phyloP scores from a whole-genome alignment of 2,113 vertebrate genomes.

The Channa argus region DNA sequence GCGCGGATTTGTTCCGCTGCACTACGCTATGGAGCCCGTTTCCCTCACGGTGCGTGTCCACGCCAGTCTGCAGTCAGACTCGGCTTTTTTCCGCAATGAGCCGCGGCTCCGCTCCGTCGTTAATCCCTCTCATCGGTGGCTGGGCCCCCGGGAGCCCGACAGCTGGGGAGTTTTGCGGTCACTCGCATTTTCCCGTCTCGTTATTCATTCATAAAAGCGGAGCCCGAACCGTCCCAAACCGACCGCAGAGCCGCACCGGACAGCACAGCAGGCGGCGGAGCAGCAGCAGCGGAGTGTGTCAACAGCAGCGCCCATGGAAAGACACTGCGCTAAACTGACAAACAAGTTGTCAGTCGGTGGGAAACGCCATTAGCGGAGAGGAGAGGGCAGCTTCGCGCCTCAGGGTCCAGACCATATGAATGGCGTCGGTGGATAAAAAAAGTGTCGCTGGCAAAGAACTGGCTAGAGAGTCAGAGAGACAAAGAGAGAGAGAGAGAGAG shows the following conservation, averaged over 20 bases:
- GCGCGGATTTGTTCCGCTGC: constrained; percentile 61
- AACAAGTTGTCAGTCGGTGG: constrained; percentile 62
- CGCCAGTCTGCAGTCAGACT: constrained; percentile 78
- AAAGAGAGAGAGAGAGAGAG: constrained; percentile 27
- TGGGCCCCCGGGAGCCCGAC: constrained; percentile 63
- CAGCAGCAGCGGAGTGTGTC: constrained; percentile 39
- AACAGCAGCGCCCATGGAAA: constrained; percentile 67
- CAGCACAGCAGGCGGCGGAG: constrained; percentile 48
- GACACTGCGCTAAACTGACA: constrained; percentile 64
- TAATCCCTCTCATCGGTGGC: constrained; percentile 77
- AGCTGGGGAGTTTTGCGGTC: constrained; percentile 60
- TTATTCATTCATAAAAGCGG: constrained; percentile 80
- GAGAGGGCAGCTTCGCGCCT: constrained; percentile 31
- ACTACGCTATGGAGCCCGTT: constrained; percentile 74
- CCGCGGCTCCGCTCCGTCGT: constrained; percentile 71
- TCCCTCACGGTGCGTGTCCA: constrained; percentile 70
- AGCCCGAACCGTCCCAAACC: constrained; percentile 64
- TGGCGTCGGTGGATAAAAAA: constrained; percentile 68
- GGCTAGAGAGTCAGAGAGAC: constrained; percentile 30
- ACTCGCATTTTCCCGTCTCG: constrained; percentile 59
- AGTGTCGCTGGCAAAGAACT: constrained; percentile 43
- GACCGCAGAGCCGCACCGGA: constrained; percentile 70
- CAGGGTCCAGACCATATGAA: constrained; percentile 35
- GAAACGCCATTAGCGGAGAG: no score
- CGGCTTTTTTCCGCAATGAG: constrained; percentile 84